A percentile compares a stretch with the other conserved stretches of the same genome.
Evolutionary conservation across 2,113 vertebrate genomes (phyloP).

Genomic region (Brachyhypopomus gauderio): DNA sequence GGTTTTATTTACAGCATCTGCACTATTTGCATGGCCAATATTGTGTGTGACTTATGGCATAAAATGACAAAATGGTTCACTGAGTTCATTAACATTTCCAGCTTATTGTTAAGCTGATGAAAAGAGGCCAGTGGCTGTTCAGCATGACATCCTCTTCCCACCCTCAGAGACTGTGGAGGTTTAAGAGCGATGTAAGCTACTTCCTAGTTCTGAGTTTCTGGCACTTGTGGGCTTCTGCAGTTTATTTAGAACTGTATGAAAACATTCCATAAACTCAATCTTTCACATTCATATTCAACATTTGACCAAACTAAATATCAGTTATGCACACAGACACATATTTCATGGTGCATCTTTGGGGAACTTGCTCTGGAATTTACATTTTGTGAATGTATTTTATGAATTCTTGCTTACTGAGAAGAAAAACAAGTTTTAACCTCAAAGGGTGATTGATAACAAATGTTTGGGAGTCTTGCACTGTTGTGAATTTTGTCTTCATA

Average conservation of each 20-base stretch:
- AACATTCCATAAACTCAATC: background rate
- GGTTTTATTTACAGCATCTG: background rate
- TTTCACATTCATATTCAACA: background rate
- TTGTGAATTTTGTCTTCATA: too few species aligned
- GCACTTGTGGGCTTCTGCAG: background rate
- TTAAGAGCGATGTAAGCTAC: background rate
- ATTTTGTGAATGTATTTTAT: background rate
- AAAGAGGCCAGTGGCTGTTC: background rate
- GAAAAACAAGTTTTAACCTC: too few species aligned
- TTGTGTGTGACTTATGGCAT: constrained; percentile 11
- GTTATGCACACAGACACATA: background rate
- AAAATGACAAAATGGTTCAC: background rate
- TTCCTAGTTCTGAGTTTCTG: background rate
- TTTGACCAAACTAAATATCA: background rate
- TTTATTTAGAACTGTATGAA: background rate
- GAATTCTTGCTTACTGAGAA: too few species aligned
- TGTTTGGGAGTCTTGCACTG: too few species aligned
- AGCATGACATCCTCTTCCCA: background rate
- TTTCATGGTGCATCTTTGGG: background rate
- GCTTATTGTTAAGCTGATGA: background rate
- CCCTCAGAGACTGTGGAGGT: background rate
- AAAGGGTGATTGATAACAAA: too few species aligned
- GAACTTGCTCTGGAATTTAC: background rate
- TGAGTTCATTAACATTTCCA: background rate
- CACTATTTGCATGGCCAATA: background rate